phyloP scores from a whole-genome alignment of 1,140 invertebrate species.

The Triops longicaudatus region DNA sequence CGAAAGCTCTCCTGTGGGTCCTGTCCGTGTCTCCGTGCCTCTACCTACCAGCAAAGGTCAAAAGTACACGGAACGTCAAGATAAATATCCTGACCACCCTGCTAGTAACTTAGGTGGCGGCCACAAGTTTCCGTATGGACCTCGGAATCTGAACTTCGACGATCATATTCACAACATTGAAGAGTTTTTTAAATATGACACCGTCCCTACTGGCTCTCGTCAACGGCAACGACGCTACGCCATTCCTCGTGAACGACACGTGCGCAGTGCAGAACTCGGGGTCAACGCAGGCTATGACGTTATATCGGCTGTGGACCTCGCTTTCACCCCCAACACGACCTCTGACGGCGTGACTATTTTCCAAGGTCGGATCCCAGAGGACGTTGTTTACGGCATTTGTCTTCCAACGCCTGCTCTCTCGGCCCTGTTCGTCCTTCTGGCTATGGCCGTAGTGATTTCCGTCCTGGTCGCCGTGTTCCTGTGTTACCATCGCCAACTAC shows the following conservation, averaged over 20 bases:
- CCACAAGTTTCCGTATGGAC: constrained; percentile 62
- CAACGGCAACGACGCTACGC: constrained; percentile 23
- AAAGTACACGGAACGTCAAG: not conserved
- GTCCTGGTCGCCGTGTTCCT: constrained; percentile 38
- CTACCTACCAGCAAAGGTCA: not conserved
- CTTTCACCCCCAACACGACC: constrained; percentile 72
- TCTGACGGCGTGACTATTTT: constrained; percentile 67
- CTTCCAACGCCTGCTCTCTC: constrained; percentile 80
- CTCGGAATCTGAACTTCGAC: constrained; percentile 55
- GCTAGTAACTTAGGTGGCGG: constrained; percentile 25
- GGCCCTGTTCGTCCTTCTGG: constrained; percentile 73
- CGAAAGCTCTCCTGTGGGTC: not conserved
- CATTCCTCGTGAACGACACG: constrained; percentile 26
- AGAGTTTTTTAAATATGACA: constrained; percentile 10
- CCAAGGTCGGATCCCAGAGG: constrained; percentile 55
- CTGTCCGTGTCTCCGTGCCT: not conserved
- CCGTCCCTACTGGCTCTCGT: not conserved
- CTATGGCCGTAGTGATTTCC: constrained; percentile 65
- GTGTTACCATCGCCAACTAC: constrained; percentile 33
- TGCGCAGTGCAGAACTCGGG: constrained; percentile 66
- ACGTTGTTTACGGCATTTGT: constrained; percentile 78
- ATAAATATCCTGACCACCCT: not conserved
- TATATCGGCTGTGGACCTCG: constrained; percentile 82
- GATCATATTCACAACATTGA: constrained; percentile 27
- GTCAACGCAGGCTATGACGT: constrained; percentile 80